Conservation (phyloP, 2,888 invertebrate species). For the Aethes cnicana region DNA sequence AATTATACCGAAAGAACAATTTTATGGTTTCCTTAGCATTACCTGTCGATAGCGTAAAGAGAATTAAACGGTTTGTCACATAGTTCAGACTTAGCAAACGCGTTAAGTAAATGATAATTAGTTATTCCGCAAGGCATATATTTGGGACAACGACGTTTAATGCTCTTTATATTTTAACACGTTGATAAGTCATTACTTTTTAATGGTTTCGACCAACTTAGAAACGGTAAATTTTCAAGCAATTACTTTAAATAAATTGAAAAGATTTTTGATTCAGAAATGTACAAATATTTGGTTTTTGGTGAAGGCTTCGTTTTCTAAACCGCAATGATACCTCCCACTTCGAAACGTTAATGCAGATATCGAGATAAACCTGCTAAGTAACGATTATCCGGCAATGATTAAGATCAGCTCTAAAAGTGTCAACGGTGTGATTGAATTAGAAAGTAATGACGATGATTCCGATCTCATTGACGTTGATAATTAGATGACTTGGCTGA, state of each 20-base stretch:
- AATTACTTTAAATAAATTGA: too few species aligned
- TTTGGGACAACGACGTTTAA: too few species aligned
- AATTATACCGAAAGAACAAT: not conserved
- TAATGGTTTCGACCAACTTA: too few species aligned
- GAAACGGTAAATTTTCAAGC: too few species aligned
- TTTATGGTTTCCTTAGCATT: not conserved
- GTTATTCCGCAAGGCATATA: too few species aligned
- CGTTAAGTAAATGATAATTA: too few species aligned
- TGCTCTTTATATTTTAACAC: too few species aligned
- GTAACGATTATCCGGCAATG: conserved; percentile 9
- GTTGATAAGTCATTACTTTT: too few species aligned
- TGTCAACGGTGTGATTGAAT: conserved; percentile 26
- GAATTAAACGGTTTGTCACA: not conserved
- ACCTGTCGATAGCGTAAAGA: not conserved
- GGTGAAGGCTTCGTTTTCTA: too few species aligned
- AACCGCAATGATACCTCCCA: conserved; percentile 4
- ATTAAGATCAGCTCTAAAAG: conserved; percentile 18
- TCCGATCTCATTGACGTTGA: conserved; percentile 17
- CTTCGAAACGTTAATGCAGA: not conserved
- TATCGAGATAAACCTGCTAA: conserved; percentile 3
- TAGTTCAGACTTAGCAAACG: too few species aligned
- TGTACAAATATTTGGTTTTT: too few species aligned
- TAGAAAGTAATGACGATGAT: conserved; percentile 25
- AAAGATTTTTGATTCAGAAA: too few species aligned
- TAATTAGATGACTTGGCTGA: conserved; percentile 19